Evolutionary conservation across 2,797 vertebrate genomes (phyloP), one percentile per base, ranked within the genome.

Genomic region (Crax fasciolata): DNA sequence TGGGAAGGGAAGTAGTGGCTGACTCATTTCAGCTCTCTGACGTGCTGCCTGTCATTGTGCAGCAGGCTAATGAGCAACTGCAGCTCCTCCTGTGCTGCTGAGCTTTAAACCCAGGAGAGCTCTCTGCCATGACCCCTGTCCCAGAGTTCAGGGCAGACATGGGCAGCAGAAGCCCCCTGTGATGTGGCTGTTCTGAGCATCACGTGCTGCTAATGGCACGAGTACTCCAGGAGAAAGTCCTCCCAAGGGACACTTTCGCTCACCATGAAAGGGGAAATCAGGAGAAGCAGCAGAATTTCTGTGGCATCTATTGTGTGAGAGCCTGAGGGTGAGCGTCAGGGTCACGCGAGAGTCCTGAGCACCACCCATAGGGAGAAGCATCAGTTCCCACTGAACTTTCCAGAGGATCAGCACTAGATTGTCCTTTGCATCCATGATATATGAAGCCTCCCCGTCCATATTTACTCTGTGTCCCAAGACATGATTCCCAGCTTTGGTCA

Each of bases 311-410:
- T 65, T 93, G 41, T 51, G 21, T 54, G 67, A 48, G 48, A 59
- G 35, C 13, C 44, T 8, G 27, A 91, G 46, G 21, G 13, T 62
- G 39, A 67, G 38, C 23, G 18, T 30, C 6, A 27, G 43, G 20
- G 18, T 59, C 23, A 35, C 0, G 0, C 0, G 24, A 39, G 12
- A 72, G 21, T 71, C 63, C 72, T 2, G 6, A 52, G 67, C 30
- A 67, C 13, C 38, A 23, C 30, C 12, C 43, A 41, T 44, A 32
- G 27, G 28, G 81, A 43, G 27, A 49, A 19, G 28, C 30, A 27
- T 71, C 35, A 12, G 49, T 21, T 71, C 51, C 51, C 28, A 4
- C 30, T 41, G 44, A 17, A 49, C 20, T 58, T 86, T 55, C 72
- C 25, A 24, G 6, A 4, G 46, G 14, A 6, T 54, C 46, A 68